Evolutionary conservation across 1,140 invertebrate genomes (phyloP), one percentile per base, ranked within the genome.

Genomic region (Drosophila santomea): DNA sequence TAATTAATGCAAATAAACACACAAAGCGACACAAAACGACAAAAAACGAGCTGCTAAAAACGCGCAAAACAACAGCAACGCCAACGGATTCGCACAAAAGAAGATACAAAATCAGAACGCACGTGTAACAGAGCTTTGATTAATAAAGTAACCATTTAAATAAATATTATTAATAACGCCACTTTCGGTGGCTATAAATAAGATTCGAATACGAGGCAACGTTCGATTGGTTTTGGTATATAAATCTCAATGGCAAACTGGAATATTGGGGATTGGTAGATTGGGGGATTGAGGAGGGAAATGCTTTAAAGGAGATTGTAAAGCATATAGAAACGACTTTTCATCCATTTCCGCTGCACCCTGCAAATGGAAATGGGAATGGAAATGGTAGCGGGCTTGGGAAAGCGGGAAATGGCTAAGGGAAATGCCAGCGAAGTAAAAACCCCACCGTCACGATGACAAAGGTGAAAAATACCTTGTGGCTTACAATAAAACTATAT

Each of bases 1-100:
- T 89, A 89, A 89, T 89, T 84, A 89, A 89, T 89, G 84, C 84
- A 89, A 89, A 90, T 84, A 89, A 89, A 84, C 73, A 71, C 67
- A 79, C 61, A 75, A 74, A 79, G 72, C 73, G 68, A 71, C 67
- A 79, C 61, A 75, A 74, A 79, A 64, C 73, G 68, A 89, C 62
- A 59, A 63, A 47, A 76, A 69, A 50, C 66, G 28, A 71, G 45
- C 47, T 48, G 54, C 61, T 58, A 64, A 72, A 62, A 71, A 48
- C 20, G 39, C 32, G 44, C 36, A 32, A 59, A 11, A 25, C 32
- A 76, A 73, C 58, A 81, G 50, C 54, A 66, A 74, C 62, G 74
- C 56, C 51, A 41, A 68, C 45, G 64, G 59, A 58, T 52, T 60
- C 32, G 61, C 35, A 80, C 56, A 73, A 60, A 66, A 60, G 62